Base-by-base conservation (phyloP, 2,888 invertebrate genomes). In the Pandemis heparana region DNA sequence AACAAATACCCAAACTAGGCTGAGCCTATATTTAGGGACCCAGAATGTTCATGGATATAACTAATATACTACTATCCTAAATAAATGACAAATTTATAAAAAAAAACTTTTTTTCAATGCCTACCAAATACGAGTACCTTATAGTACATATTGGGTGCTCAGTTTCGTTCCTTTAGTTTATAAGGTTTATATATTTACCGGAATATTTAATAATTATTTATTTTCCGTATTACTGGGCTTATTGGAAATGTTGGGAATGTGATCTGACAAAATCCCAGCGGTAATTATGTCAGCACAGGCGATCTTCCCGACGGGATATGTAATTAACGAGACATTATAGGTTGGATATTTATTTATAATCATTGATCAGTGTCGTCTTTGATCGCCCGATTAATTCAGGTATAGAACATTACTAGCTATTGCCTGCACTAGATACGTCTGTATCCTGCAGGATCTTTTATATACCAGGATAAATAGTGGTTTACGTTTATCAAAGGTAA, bases 31-130 rank as follows among this genome's bases (percentile, higher is more conserved):
- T 43, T 10, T 43, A 10, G 43, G 8, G 10, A 12, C 12, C 2
- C 4, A 4, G 8, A 23, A 41, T 32, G 9, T 46, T 56, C 56
- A 2, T 43, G 51, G n/a, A 16, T 61, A 14, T 1, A 23, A 46
- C n/a, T 43, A 32, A n/a, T 46, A 12, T n/a, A 14, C 43, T 16
- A 41, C 23, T 53, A 3, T 43, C 61, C 53, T 1, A 46, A 71
- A 66, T 71, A 71, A 71, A 71, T 53, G n/a, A 43, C 14, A 53
- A 32, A 61, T 66, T 53, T 9, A 18, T 67, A 43, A 48, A 38
- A 9, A 9, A 60, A 68, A 32, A 14, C 7, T 14, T 23, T 6
- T 32, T 67, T n/a, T 56, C 2, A 12, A n/a, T n/a, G n/a, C n/a
- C 18, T 46, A 32, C 38, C 10, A 1, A 9, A 53, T 7, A 53